Evolutionary conservation across 2,113 vertebrate species (phyloP), one percentile per base, ranked within the genome.

Genomic region (Syngnathus scovelli): DNA sequence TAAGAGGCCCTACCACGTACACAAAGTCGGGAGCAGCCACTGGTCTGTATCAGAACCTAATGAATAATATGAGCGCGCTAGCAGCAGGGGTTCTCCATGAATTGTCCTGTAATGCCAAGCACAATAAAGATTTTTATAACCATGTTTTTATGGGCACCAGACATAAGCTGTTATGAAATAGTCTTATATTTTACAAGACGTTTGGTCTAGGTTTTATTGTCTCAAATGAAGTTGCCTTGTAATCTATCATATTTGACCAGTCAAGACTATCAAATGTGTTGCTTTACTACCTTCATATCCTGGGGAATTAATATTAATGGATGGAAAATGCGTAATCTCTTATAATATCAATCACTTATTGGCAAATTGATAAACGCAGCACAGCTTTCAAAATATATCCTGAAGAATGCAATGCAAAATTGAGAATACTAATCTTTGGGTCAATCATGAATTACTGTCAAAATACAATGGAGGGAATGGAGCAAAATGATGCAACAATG

Each of bases 61-160:
- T 86, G 87, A 87, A 87, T 86, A 84, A 85, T 66, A 87, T 84
- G 86, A 89, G 86, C 83, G 82, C 83, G 75, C 71, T 54, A 77
- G 76, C 84, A 70, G 78, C 72, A 69, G 82, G 84, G 82, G 78
- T 78, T 87, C 82, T 74, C 70, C 67, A 38, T 78, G 82, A 83
- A 81, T 87, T 87, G 85, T 85, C 83, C 83, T 78, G 73, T 80
- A 76, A 79, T 64, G 74, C 81, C 81, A 74, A 79, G 79, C 81
- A 85, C 83, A 79, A 83, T 86, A 85, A 85, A 87, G 70, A 77
- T 70, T 87, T 85, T 87, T 87, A 85, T 75, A 67, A 79, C 62
- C 81, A 84, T 75, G 71, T 83, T 86, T 89, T 80, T 84, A 86
- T 73, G 77, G 67, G 38, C 72, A 67, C 54, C 85, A 86, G 83